Evolutionary conservation across 1,140 invertebrate species (phyloP).

Genomic region (Saccostrea glomerata): DNA sequence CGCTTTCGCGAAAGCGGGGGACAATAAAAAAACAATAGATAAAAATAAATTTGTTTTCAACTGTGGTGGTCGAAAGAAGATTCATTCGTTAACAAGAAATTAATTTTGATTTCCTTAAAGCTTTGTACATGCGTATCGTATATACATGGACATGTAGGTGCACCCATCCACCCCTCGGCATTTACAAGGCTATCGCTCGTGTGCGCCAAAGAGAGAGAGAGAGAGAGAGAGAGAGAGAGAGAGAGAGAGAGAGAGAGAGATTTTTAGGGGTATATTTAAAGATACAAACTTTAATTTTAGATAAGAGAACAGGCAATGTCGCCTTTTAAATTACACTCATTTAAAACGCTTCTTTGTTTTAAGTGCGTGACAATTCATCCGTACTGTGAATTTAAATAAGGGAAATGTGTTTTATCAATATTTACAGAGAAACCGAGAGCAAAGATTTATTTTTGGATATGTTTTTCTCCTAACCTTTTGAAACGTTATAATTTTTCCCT

Average conservation of each 20-base stretch:
- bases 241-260: constrained; percentile 9
- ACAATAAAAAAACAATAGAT: no score
- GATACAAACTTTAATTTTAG: background rate
- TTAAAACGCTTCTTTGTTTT: background rate
- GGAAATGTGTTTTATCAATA: background rate
- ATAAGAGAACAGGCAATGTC: background rate
- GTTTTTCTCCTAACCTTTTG: no score
- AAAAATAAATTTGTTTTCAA: no score
- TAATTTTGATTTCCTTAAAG: no score
- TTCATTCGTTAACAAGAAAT: no score
- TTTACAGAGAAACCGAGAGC: background rate
- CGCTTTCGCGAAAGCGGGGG: no score
- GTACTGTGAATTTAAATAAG: background rate
- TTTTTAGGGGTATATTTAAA: background rate
- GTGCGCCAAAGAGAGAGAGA: no score
- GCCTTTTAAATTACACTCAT: background rate
- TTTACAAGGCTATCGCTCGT: background rate
- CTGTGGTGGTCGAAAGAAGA: no score
- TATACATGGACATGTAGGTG: no score
- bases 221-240: background rate
- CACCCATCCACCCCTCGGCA: no score
- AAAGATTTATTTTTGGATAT: background rate
- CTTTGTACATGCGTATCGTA: background rate
- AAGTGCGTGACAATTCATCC: background rate
- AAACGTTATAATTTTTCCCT: no score